These are phyloP conservation scores for Elanoides forficatus DNA, from an alignment of 2,113 vertebrate species.

Conservation along the genomic window DNA sequence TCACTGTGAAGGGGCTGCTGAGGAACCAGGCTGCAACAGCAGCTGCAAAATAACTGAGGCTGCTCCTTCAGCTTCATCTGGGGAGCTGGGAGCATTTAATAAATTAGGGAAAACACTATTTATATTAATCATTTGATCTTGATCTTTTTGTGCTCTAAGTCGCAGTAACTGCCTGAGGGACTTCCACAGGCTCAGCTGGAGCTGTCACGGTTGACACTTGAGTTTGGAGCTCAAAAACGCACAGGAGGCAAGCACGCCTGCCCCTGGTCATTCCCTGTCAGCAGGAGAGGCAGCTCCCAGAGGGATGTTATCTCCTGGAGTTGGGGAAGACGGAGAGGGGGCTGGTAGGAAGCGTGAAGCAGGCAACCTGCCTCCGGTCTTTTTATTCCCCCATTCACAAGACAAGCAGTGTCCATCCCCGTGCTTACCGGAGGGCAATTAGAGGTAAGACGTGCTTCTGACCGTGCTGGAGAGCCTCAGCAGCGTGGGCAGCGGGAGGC, in stretches of 20 bases:
- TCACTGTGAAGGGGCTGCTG: neutral
- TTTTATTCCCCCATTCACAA: neutral
- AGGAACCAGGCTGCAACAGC: neutral
- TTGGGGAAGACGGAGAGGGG: neutral
- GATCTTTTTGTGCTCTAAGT: neutral
- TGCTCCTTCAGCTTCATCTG: neutral
- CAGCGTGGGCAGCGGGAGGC: neutral
- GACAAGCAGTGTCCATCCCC: neutral
- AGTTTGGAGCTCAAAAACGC: neutral
- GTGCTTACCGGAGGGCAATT: fast-evolving
- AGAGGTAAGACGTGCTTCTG: neutral
- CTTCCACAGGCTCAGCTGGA: neutral
- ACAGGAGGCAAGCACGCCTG: neutral
- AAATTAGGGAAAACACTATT: neutral
- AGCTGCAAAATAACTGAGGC: neutral
- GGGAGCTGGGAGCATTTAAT: neutral
- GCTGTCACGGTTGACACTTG: neutral
- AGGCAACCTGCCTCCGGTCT: neutral
- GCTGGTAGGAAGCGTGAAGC: fast-evolving
- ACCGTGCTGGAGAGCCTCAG: fast-evolving
- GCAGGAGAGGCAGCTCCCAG: neutral
- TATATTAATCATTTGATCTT: neutral
- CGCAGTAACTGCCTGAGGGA: neutral
- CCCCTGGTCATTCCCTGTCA: neutral
- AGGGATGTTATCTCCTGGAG: neutral